phyloP scores from a whole-genome alignment of 2,797 vertebrate species.

The Rhabdophis nuchalis region DNA sequence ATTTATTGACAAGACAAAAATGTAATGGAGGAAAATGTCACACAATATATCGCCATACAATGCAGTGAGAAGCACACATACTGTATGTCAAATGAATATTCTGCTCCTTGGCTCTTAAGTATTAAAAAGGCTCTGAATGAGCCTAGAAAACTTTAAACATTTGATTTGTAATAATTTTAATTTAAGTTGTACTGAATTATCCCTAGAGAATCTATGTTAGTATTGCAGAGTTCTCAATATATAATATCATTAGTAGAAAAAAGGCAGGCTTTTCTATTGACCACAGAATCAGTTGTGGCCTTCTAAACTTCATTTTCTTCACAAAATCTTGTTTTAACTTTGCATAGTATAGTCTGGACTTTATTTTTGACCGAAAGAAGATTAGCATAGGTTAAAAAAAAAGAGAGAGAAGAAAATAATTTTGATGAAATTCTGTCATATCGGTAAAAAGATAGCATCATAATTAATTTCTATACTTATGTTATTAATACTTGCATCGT shows the following conservation, averaged over 20 bases:
- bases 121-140: not conserved
- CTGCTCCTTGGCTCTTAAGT: not conserved
- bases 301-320: not conserved
- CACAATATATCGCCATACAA: not conserved
- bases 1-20: not conserved
- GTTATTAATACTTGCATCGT: conserved; percentile 49
- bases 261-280: not conserved
- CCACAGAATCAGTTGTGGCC: not conserved
- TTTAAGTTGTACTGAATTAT: not conserved
- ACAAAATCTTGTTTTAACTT: not conserved
- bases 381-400: conserved; percentile 9
- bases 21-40: not conserved
- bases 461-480: conserved; percentile 43
- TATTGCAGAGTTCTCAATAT: not conserved
- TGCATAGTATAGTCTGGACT: not conserved
- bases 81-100: not conserved
- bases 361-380: conserved; percentile 13
- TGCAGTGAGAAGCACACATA: not conserved
- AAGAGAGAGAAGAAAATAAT: conserved; percentile 23
- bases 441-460: conserved; percentile 24
- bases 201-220: not conserved
- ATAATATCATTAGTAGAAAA: not conserved
- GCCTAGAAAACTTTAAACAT: not conserved
- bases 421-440: conserved; percentile 42
- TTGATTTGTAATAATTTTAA: not conserved